Base-by-base conservation (phyloP, 2,113 vertebrate genomes). In the Neodontobutis hainanensis region DNA sequence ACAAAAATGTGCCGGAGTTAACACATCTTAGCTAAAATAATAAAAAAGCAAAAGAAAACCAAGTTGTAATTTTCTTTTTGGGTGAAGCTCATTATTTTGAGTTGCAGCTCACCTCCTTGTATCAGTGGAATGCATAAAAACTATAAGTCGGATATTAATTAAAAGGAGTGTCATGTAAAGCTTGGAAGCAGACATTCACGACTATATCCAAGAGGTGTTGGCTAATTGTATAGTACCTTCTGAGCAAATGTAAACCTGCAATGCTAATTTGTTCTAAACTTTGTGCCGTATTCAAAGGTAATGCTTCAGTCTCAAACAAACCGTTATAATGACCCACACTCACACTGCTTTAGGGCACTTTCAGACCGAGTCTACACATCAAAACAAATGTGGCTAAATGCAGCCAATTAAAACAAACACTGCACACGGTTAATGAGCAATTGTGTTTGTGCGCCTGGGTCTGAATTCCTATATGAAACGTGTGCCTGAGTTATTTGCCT, bases 131-230 rank as follows among this genome's bases (percentile, higher is more conserved):
- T 35, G 15, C 8, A 34, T 14, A 40, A 36, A 11, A 11, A 8
- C 16, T 53, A 45, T 27, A 43, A 4, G 48, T n/a, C 40, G 53
- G 68, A 55, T 61, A 61, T 44, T 61, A 66, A 77, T 61, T 51
- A 67, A 61, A 56, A 42, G 58, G 11, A 34, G 36, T 49, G 59
- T 53, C 50, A 53, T 58, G 46, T 68, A 42, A 40, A 15, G 52
- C 52, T 55, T 9, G 52, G 35, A 55, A 55, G 34, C 52, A 38
- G 34, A 55, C 52, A 55, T 38, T 11, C 51, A 38, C 52, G 36
- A 55, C 52, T n/a, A 55, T 55, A 38, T 55, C 52, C 52, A 55
- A 34, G n/a, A 14, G 52, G 34, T 32, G 12, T 38, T 15, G 34
- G 52, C 52, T 55, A 55, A 55, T 38, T 55, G 52, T 36, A 14